A percentile compares a stretch with the other conserved stretches of the same genome.
Conservation (phyloP, 2,888 invertebrate species). For the Hirtodrosophila trivittata region DNA sequence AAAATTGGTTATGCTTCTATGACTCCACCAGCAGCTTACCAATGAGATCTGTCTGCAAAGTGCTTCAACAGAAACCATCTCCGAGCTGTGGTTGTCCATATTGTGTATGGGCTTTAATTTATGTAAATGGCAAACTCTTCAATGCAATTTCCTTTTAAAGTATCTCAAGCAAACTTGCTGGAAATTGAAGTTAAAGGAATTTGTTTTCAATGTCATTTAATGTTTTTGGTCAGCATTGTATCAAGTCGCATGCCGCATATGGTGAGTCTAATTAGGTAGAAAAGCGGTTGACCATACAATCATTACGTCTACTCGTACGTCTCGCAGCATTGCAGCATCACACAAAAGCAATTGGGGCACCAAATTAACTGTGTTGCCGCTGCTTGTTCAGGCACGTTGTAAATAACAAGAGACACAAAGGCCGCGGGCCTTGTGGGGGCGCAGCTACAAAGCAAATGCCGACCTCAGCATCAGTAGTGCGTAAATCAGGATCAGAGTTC, state of each 20-base stretch:
- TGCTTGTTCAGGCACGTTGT: conserved; percentile 52
- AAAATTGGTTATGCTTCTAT: neutral
- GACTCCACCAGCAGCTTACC: neutral
- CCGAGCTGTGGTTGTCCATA: too few relatives aligned
- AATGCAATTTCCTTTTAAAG: too few relatives aligned
- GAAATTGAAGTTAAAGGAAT: neutral
- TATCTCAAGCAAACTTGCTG: too few relatives aligned
- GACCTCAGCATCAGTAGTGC: conserved; percentile 70
- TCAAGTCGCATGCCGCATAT: conserved; percentile 36
- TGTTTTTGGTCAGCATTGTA: too few relatives aligned
- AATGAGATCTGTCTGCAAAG: too few relatives aligned
- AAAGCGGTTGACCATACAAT: conserved; percentile 45
- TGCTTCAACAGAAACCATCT: too few relatives aligned
- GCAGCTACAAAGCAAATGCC: conserved; percentile 61
- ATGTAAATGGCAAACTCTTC: too few relatives aligned
- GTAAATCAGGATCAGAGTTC: conserved; percentile 73
- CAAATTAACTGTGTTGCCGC: conserved; percentile 59
- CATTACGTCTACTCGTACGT: conserved; percentile 56
- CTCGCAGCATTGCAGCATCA: conserved; percentile 19
- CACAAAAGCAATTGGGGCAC: conserved; percentile 46
- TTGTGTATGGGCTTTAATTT: too few relatives aligned
- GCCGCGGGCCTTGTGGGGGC: conserved; percentile 2
- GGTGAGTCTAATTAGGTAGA: conserved; percentile 54
- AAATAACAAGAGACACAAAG: conserved; percentile 65
- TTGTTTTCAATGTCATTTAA: too few relatives aligned